Conservation (phyloP, 2,888 invertebrate genomes). For the Tuberolachnus salignus region DNA sequence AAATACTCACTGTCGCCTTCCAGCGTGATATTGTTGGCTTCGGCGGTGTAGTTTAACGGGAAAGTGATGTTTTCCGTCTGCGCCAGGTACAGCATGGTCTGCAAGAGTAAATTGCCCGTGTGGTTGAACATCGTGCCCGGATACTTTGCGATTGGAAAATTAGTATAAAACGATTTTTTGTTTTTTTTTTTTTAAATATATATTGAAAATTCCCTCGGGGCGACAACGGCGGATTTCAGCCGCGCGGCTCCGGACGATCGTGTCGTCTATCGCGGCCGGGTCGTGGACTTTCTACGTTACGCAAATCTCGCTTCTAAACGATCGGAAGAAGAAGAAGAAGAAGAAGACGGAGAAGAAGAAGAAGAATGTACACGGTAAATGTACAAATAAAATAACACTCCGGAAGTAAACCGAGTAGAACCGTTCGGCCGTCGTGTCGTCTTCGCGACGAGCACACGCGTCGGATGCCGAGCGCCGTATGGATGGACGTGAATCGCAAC, state of each 20-base stretch:
- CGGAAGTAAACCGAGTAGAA: too few relatives aligned
- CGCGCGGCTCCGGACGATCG: too few relatives aligned
- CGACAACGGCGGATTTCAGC: too few relatives aligned
- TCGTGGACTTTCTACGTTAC: too few relatives aligned
- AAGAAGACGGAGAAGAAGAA: too few relatives aligned
- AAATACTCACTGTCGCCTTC: constrained; percentile 55
- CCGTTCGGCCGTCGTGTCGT: neutral
- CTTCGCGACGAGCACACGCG: neutral
- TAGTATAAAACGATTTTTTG: too few relatives aligned
- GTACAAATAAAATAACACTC: too few relatives aligned
- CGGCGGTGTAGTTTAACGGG: constrained; percentile 54
- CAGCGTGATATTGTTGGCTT: constrained; percentile 46
- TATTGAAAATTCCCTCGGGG: too few relatives aligned
- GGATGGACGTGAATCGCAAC: neutral
- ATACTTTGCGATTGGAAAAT: neutral
- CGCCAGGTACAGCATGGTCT: constrained; percentile 57
- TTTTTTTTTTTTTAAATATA: neutral
- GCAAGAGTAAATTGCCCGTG: constrained; percentile 49
- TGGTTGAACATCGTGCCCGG: constrained; percentile 34
- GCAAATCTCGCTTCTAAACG: too few relatives aligned
- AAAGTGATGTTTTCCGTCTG: constrained; percentile 55
- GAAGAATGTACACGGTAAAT: too few relatives aligned
- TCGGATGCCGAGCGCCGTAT: constrained; percentile 21
- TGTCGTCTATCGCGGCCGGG: too few relatives aligned
- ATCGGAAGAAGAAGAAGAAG: too few relatives aligned